These are phyloP conservation scores for Ametastegia equiseti DNA, from an alignment of 2,888 invertebrate species.

Conservation along the genomic window DNA sequence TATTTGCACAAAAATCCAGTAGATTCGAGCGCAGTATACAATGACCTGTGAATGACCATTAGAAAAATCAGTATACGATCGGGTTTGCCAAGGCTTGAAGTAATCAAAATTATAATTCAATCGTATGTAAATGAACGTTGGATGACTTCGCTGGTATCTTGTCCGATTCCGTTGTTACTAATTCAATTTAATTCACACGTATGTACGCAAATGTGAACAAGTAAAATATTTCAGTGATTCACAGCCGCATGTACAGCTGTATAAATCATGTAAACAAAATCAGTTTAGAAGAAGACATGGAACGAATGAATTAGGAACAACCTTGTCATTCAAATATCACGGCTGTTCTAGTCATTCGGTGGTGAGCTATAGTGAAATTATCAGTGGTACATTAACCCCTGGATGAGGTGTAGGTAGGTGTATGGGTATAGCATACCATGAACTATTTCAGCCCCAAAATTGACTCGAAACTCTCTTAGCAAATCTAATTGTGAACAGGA, in stretches of 20 bases:
- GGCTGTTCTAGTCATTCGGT: not conserved
- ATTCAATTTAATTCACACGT: not conserved
- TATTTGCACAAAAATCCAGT: not conserved
- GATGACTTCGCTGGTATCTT: not conserved
- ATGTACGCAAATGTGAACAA: not conserved
- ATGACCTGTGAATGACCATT: not conserved
- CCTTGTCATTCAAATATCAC: not conserved
- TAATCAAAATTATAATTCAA: no score
- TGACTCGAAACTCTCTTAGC: not conserved
- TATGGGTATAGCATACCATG: not conserved
- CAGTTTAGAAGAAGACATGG: not conserved
- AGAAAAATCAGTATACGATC: not conserved
- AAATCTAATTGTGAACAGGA: conserved; percentile 16
- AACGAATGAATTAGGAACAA: not conserved
- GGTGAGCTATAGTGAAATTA: no score
- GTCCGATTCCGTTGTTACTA: not conserved
- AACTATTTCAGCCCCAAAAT: not conserved
- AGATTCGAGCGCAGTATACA: not conserved
- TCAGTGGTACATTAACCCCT: not conserved
- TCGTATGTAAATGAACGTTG: no score
- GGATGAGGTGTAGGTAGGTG: no score
- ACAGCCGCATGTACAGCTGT: not conserved
- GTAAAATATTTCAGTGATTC: not conserved
- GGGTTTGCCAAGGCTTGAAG: not conserved
- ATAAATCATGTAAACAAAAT: not conserved